phyloP scores from a whole-genome alignment of 92 coral and sea anemone genomes.

The Chrysogorgia sp. region DNA sequence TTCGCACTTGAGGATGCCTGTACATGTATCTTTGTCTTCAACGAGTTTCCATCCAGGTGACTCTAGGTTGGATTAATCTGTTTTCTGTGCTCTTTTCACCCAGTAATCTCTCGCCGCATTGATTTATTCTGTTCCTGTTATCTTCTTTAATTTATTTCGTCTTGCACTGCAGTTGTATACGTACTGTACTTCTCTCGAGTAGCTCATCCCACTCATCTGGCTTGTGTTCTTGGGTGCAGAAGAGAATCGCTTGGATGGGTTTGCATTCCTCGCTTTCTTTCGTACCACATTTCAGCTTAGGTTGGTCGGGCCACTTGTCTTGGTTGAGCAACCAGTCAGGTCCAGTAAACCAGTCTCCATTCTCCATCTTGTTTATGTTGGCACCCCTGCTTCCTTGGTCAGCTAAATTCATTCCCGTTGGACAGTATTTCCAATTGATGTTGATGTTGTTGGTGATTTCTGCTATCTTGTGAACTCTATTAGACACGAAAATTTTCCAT shows the following conservation, averaged over 20 bases:
- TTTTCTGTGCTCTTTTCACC: constrained; percentile 36
- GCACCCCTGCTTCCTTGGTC: too few relatives aligned
- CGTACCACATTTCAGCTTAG: constrained; percentile 17
- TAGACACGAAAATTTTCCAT: constrained; percentile 48
- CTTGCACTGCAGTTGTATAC: constrained; percentile 40
- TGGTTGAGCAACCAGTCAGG: constrained; percentile 54
- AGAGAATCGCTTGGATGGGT: constrained; percentile 13
- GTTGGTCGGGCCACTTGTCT: constrained; percentile 54
- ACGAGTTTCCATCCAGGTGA: constrained; percentile 48
- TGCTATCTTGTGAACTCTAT: constrained; percentile 53
- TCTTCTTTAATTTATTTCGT: constrained; percentile 16
- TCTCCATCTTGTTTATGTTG: too few relatives aligned
- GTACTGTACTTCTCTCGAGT: constrained; percentile 48
- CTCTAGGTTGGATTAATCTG: constrained; percentile 23
- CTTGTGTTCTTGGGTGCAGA: constrained; percentile 29
- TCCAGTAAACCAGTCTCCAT: constrained; percentile 53
- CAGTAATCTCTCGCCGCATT: constrained; percentile 30
- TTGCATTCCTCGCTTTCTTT: constrained; percentile 34
- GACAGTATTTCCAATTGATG: too few relatives aligned
- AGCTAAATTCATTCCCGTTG: too few relatives aligned
- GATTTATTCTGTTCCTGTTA: constrained; percentile 53
- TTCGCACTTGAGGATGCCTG: constrained; percentile 53
- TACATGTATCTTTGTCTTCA: constrained; percentile 37
- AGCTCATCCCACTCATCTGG: constrained; percentile 61
- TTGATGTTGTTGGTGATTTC: constrained; percentile 24